Base-by-base conservation (phyloP, 2,113 vertebrate genomes). In the Nycticryphes semicollaris region DNA sequence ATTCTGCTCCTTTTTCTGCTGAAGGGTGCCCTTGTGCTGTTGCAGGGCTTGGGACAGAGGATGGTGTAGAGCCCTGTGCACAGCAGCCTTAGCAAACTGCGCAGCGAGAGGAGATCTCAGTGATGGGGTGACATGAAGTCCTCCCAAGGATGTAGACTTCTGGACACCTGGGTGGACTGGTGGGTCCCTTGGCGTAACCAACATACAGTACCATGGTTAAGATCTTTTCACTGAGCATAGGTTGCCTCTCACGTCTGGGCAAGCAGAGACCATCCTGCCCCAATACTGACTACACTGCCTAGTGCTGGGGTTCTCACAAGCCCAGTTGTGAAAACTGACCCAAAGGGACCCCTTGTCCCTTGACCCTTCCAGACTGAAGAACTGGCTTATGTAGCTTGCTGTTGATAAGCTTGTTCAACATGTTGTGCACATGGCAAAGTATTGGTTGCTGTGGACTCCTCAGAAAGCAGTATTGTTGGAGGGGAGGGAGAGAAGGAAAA, bases 201-300 rank as follows among this genome's bases (percentile, higher is more conserved):
- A 2, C 1, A 1, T 31, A 7, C 0, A 0, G 53, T 41, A 10
- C 27, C 9, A 1, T 6, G 45, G 21, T 31, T 50, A 43, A 27
- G 22, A 14, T 69, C 18, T 63, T 72, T 11, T 35, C 41, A 4
- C 33, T 6, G 67, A 67, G 56, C 50, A 3, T 21, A 3, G 47
- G 30, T 39, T n/a, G 28, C 7, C 1, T 50, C 30, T 54, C 3
- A 1, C 16, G 9, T 30, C 15, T 57, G 13, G 15, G 45, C 59
- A n/a, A 31, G 59, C 78, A 53, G 57, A 64, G 33, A 30, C 48
- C n/a, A 12, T 50, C 48, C 48, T 87, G 83, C 53, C 16, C 6
- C 73, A 2, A 7, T 31, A 2, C 2, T 7, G 27, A 23, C 25
- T 1, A 8, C 56, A 15, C 25, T 48, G 68, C 5, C 14, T 45